Conservation (phyloP, 2,797 vertebrate species). For the Gorsachius magnificus region DNA sequence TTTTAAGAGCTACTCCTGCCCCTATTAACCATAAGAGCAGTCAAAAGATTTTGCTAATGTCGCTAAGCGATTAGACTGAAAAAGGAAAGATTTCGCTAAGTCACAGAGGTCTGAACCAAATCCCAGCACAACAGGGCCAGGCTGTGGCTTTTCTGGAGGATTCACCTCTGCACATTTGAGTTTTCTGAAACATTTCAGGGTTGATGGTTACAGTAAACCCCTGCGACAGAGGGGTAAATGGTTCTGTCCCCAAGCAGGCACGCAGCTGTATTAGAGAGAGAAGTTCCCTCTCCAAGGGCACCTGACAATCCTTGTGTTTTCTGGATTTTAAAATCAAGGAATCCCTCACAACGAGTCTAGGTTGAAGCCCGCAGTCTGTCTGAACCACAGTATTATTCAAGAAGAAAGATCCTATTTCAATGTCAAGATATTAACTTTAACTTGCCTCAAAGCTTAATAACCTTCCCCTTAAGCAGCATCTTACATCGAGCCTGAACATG, state of each 20-base stretch:
- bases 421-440: background rate
- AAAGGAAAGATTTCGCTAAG: background rate
- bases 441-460: constrained; percentile 1
- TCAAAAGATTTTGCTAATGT: background rate
- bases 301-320: background rate
- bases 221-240: accelerated
- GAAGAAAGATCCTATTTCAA: background rate
- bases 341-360: background rate
- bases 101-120: background rate
- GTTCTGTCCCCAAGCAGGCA: background rate
- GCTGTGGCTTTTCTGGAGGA: background rate
- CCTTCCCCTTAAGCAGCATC: background rate
- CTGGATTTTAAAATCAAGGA: background rate
- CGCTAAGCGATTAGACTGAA: background rate
- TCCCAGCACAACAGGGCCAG: background rate
- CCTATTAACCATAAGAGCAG: background rate
- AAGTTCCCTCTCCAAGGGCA: background rate
- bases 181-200: background rate
- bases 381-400: background rate
- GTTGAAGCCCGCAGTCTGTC: background rate
- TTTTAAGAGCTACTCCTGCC: background rate
- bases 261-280: accelerated
- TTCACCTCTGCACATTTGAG: accelerated
- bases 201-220: background rate
- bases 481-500: background rate